Evolutionary conservation across 37 sponge, comb jelly and placozoan species (phyloP), one percentile per base, ranked within the genome.

Genomic region (Hormiphora californensis): DNA sequence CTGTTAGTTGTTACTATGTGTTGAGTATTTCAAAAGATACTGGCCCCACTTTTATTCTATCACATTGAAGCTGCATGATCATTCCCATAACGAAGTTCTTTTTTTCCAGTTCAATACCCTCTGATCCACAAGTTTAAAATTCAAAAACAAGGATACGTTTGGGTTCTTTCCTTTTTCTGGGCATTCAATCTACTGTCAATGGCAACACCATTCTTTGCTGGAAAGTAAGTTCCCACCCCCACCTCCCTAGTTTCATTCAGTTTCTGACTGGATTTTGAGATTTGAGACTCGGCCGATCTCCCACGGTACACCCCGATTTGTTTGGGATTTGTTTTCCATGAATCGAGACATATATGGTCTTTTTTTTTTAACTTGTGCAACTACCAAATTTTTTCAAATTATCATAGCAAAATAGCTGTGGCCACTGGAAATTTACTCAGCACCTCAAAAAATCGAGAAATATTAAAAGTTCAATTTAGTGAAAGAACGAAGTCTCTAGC

Each of bases 81-180:
- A n/a, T n/a, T n/a, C n/a, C n/a, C n/a, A n/a, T n/a, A n/a, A n/a
- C n/a, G n/a, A n/a, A n/a, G 12, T 12, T 12, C 8, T 65, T 57
- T 9, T 28, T 33, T 65, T 65, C 35, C 67, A 65, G 67, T 65
- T 15, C 67, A 65, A 39, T 65, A 11, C 37, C 67, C 67, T 5
- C 21, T 65, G 28, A 36, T 65, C 35, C 67, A 65, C 67, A 65
- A 65, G 67, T 65, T 65, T 38, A 65, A 32, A 33, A 19, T 65
- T 4, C 67, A 65, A 19, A 31, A 32, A 5, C 35, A 17, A 4
- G 67, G 67, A 7, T 65, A 65, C 67, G 35, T 36, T 7, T 65
- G 67, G 67, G 11, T 65, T 7, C 33, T 65, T 33, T 4, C 35
- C 34, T 28, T 65, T 33, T 36, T 65, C 37, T 65, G 67, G 67